A percentile compares a stretch with the other conserved stretches of the same genome.
Evolutionary conservation across 2,797 vertebrate species (phyloP).

Genomic region (Cottoperca gobio): DNA sequence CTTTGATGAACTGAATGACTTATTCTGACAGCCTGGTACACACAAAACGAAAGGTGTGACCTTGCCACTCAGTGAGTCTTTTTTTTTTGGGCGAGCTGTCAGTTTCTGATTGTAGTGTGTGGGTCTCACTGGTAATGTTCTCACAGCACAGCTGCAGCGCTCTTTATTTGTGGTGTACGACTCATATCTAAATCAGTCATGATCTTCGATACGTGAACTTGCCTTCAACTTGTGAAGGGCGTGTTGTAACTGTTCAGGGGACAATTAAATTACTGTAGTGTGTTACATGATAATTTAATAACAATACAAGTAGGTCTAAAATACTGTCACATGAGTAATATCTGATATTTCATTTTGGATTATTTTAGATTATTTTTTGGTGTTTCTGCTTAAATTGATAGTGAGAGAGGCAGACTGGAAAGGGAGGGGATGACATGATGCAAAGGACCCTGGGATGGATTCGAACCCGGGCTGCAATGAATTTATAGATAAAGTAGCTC

Average conservation of each 20-base stretch:
- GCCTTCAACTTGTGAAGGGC: slow-evolving; percentile 1
- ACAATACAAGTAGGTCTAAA: neutral
- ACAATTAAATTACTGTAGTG: neutral
- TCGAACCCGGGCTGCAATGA: neutral
- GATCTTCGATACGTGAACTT: neutral
- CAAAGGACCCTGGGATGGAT: no score
- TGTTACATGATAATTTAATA: neutral
- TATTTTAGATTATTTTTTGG: no score
- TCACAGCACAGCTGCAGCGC: slow-evolving; percentile 14
- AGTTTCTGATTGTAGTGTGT: slow-evolving; percentile 18
- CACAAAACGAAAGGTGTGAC: slow-evolving; percentile 62
- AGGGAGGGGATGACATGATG: no score
- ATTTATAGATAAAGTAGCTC: neutral
- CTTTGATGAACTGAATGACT: neutral
- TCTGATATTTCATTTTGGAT: accelerated
- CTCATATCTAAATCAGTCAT: neutral
- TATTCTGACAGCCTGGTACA: slow-evolving; percentile 16
- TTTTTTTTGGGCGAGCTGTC: neutral
- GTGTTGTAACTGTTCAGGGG: neutral
- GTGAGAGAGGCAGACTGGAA: no score
- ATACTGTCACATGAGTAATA: neutral
- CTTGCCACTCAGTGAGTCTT: slow-evolving; percentile 20
- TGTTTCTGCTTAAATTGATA: no score
- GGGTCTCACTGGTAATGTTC: slow-evolving; percentile 55
- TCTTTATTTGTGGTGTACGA: neutral